phyloP scores from a whole-genome alignment of 2,113 vertebrate species.

The Microtus richardsoni region DNA sequence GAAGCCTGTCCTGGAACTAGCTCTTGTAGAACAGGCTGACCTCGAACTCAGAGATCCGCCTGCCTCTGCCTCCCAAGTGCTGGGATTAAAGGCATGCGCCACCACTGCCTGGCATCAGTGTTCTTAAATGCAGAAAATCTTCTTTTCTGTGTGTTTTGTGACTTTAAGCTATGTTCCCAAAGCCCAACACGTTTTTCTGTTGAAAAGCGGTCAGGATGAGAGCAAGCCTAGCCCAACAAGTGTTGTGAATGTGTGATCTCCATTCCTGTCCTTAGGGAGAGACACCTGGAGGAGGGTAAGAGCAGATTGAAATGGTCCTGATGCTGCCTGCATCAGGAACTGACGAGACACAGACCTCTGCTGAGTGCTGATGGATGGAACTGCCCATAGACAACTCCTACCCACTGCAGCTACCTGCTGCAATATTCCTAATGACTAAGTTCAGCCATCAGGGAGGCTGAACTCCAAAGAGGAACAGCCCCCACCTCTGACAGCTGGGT shows the following conservation, averaged over 20 bases:
- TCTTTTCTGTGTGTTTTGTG: conserved; percentile 20
- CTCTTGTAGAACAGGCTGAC: too few relatives aligned
- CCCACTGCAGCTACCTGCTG: rapidly evolving
- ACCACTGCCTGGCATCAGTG: background rate
- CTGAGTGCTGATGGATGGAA: background rate
- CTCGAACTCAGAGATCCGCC: too few relatives aligned
- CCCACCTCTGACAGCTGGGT: too few relatives aligned
- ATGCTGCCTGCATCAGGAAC: background rate
- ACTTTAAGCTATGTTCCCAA: background rate
- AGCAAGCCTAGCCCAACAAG: background rate
- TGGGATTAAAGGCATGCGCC: too few relatives aligned
- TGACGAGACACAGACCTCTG: background rate
- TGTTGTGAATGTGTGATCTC: background rate
- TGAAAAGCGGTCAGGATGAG: background rate
- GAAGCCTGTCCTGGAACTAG: too few relatives aligned
- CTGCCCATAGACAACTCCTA: background rate
- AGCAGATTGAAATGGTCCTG: too few relatives aligned
- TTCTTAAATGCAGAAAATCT: conserved; percentile 21
- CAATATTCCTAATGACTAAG: background rate
- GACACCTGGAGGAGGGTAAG: too few relatives aligned
- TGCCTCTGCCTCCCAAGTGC: too few relatives aligned
- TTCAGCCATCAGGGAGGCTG: background rate
- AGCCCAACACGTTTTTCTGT: background rate
- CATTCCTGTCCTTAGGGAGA: rapidly evolving
- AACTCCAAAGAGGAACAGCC: background rate